Base-by-base conservation (phyloP, 30 jellyfish, hydroid and myxozoan species). In the Pseudorhiza aurosa region DNA sequence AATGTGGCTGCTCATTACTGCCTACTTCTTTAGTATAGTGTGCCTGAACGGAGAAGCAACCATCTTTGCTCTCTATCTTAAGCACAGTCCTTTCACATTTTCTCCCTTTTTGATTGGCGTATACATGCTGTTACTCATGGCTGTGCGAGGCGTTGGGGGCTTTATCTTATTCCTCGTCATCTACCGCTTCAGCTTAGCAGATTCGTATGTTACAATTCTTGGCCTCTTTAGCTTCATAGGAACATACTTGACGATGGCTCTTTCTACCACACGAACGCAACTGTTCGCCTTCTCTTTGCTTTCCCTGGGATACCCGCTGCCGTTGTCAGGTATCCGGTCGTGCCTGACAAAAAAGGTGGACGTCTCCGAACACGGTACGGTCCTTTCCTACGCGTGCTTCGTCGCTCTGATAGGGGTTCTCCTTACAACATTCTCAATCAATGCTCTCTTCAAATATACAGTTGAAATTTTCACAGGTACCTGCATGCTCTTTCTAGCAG, bases 91-190 rank as follows among this genome's bases (percentile, higher is more conserved):
- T 29, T 42, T 68, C 6, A 40, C 36, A 14, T 68, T 68, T 21
- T 68, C 82, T 5, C 26, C 82, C 2, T 24, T 14, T 22, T 18
- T 22, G 21, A 47, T 44, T 68, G 65, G 82, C 22, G 25, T 11
- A 18, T 68, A 39, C 57, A 28, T 68, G 22, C 14, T 68, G 36
- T 31, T 43, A 3, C 65, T 68, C 2, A 44, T 44, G 65, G 29
- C 40, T n/a, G 39, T 68, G 11, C 26, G 65, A 4, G 82, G 82
- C 10, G 15, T 68, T 26, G 82, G 82, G 22, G 82, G 77, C 5
- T 64, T 64, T 31, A 11, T 35, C 26, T 35, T 35, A 40, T 64
- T 64, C n/a, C 19, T 64, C 1, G 6, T 64, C 2, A 32, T 64
- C 59, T 12, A 17, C 4, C 0, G 59, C 5, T 19, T 17, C 29